These are phyloP conservation scores for Coptodon rendalli DNA, from an alignment of 2,113 vertebrate species.

Conservation along the genomic window DNA sequence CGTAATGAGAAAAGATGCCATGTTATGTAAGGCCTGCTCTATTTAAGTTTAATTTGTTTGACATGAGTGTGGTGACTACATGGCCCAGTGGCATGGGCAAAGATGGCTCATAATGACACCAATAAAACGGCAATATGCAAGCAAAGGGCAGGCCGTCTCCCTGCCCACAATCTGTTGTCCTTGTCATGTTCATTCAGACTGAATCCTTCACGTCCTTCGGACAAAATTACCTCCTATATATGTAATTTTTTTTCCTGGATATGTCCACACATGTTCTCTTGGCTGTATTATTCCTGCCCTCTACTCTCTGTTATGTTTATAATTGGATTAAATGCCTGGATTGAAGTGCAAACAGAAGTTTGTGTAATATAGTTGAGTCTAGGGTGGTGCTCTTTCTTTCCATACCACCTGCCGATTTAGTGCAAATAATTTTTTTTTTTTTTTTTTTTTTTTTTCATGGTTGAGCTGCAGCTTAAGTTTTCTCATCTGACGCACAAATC, in stretches of 20 bases:
- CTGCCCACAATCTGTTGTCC: not conserved
- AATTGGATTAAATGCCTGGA: not conserved
- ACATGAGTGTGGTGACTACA: slow-evolving; percentile 39
- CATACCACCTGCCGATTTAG: not conserved
- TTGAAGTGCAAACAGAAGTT: not conserved
- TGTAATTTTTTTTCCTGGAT: not conserved
- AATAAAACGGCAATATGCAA: not conserved
- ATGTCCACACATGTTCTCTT: not conserved
- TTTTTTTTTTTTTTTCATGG: not conserved
- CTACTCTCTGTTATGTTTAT: not conserved
- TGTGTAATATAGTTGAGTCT: not conserved
- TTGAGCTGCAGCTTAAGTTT: not conserved
- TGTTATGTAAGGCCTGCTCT: slow-evolving; percentile 57
- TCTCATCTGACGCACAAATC: not conserved
- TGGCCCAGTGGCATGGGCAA: slow-evolving; percentile 13
- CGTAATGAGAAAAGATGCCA: slow-evolving; percentile 62
- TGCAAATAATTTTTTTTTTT: not conserved
- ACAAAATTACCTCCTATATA: not conserved
- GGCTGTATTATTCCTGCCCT: not conserved
- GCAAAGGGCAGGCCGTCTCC: not conserved
- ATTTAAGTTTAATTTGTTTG: slow-evolving; percentile 58
- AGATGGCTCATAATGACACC: not conserved
- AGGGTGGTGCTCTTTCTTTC: not conserved
- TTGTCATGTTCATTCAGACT: not conserved
- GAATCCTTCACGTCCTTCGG: not conserved